Conservation (phyloP, 1,140 invertebrate genomes). For the Lethrus apterus region DNA sequence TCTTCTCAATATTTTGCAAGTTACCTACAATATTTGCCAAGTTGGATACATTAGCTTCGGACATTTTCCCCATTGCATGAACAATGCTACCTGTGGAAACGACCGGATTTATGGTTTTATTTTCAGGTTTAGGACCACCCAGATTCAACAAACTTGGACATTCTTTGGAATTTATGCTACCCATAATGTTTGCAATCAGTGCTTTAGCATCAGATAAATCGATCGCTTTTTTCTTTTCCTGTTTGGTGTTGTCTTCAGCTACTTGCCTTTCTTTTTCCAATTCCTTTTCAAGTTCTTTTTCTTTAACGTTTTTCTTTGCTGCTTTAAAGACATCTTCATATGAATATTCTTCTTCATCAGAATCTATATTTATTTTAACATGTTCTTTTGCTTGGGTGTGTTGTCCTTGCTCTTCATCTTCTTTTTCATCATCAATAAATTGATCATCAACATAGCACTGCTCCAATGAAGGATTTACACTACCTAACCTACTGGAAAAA, state of each 20-base stretch:
- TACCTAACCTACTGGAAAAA: conserved; percentile 5
- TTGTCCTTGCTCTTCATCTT: conserved; percentile 6
- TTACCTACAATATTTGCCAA: conserved; percentile 3
- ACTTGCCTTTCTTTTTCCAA: conserved; percentile 29
- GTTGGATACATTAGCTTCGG: conserved; percentile 1
- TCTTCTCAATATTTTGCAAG: background rate
- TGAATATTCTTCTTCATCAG: conserved; percentile 60
- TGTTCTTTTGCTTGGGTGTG: no score
- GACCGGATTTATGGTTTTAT: background rate
- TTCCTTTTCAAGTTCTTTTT: conserved; percentile 41
- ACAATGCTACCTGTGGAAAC: background rate
- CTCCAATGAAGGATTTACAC: conserved; percentile 8
- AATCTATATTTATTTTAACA: conserved; percentile 40
- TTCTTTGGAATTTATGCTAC: conserved; percentile 21
- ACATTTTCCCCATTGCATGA: conserved; percentile 6
- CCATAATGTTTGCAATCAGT: conserved; percentile 57
- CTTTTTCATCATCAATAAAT: conserved; percentile 8
- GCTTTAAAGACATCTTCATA: conserved; percentile 62
- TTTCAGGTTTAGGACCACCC: background rate
- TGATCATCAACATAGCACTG: background rate
- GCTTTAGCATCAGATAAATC: conserved; percentile 52
- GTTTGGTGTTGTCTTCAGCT: conserved; percentile 30
- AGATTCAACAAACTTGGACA: no score
- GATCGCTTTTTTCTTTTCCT: conserved; percentile 33
- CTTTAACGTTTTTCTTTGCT: conserved; percentile 51